Base-by-base conservation (phyloP, 2,113 vertebrate genomes). In the Ciconia boyciana region DNA sequence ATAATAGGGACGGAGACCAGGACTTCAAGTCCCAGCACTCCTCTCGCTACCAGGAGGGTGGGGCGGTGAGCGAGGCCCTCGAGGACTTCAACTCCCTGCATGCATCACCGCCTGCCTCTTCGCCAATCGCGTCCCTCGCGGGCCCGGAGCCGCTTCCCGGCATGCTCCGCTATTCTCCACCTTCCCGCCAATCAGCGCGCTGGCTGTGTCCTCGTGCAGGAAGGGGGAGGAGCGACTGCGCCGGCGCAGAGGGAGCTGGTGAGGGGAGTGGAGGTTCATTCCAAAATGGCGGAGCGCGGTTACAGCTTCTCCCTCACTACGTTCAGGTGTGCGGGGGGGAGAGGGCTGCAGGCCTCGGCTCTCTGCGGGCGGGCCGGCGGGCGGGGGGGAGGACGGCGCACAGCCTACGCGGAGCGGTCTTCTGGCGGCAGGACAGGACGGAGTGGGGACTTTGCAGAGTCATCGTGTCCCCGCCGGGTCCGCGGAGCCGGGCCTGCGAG, bases 241-340 rank as follows among this genome's bases (percentile, higher is more conserved):
- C 48, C 3, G 61, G 84, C 76, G 91, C 32, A 2, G 14, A 9
- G 14, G 11, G 26, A 44, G 77, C 7, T 7, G 32, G 80, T 21
- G 88, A 36, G 20, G 65, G 29, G 28, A 7, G 70, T 0, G 20
- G 11, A 16, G 31, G 61, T 17, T 41, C 13, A 43, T 32, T 46
- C 41, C 48, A 99, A 99, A 81, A 99, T 99, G 99, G 99, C 99
- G 98, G 99, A 99, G 91, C 99, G 99, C 11, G 99, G 99, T 1
- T 99, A 99, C 83, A 99, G 99, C 96, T 99, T 99, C 94, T 99
- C 99, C 16, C 98, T 99, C 86, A 99, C 99, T 72, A 99, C 99
- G 20, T 99, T 99, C 98, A 99, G 99, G 99, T 99, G 98, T 87
- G 16, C 2, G 44, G 13, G 5, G 22, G 22, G 25, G 7, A 4